Conservation (phyloP, 2,888 invertebrate genomes). For the Eumerus sabulonum region DNA sequence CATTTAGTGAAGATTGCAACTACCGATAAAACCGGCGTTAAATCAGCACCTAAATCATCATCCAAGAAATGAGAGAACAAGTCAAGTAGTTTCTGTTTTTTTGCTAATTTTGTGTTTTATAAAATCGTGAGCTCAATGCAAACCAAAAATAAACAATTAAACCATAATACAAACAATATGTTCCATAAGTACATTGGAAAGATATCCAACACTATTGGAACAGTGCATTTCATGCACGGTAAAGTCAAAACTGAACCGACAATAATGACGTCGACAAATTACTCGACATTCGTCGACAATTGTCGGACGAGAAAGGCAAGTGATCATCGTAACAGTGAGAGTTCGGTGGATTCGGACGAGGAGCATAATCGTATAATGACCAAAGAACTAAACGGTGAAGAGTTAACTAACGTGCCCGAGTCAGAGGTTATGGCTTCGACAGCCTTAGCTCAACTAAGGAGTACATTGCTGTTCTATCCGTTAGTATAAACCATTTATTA, state of each 20-base stretch:
- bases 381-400: neutral
- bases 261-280: too few species aligned
- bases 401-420: slow-evolving; percentile 76
- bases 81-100: neutral
- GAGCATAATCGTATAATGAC: slow-evolving; percentile 52
- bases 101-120: neutral
- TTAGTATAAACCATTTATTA: slow-evolving; percentile 77
- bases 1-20: slow-evolving; percentile 71
- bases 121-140: too few species aligned
- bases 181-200: slow-evolving; percentile 78
- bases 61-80: slow-evolving; percentile 34
- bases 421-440: slow-evolving; percentile 80
- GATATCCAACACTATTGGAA: slow-evolving; percentile 74
- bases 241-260: slow-evolving; percentile 29
- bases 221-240: slow-evolving; percentile 48
- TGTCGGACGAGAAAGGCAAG: slow-evolving; percentile 11
- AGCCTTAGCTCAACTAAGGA: slow-evolving; percentile 79
- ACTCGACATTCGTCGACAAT: too few species aligned
- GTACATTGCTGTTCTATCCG: slow-evolving; percentile 80
- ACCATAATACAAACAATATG: slow-evolving; percentile 73
- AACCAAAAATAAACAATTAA: slow-evolving; percentile 15
- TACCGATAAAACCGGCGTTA: slow-evolving; percentile 36
- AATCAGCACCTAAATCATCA: slow-evolving; percentile 31
- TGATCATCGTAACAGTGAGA: slow-evolving; percentile 56
- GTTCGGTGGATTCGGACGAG: slow-evolving; percentile 62